Base-by-base conservation (phyloP, 2,797 vertebrate species). In the Phoeniculus purpureus region DNA sequence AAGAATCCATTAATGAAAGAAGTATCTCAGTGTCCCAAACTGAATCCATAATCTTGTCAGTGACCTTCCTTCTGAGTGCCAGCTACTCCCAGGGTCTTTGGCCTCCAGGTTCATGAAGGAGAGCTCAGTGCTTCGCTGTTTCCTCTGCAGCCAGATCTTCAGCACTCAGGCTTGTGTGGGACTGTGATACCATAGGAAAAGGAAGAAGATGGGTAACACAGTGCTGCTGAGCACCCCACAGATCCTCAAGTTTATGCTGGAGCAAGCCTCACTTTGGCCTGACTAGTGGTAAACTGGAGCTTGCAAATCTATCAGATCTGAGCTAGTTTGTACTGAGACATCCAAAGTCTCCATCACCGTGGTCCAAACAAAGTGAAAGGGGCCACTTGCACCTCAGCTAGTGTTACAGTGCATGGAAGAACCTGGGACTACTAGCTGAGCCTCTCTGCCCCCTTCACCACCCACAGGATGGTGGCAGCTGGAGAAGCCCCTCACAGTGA, bases 161-260 rank as follows among this genome's bases (percentile, higher is more conserved):
- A 50, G 32, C 7, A 10, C 61, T 37, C 1, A 0, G 60, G 54
- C n/a, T 51, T 0, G 0, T 26, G 17, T 37, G n/a, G n/a, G 27
- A 21, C 50, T 67, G n/a, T n/a, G 25, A 26, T 55, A 56, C 34
- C 43, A 26, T 1, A 1, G 23, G 29, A 67, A 52, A 58, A 15
- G n/a, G 18, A 51, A 67, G 45, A 61, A 19, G n/a, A 51, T 10
- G 20, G 37, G 14, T 22, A 60, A 77, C 1, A 0, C 25, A 14
- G 40, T 7, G 26, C 48, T 77, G 51, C 26, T 3, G 9, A 61
- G 60, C n/a, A 12, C 48, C 29, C 19, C 1, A 3, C 32, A 47
- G 34, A 47, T 17, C 48, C 26, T 25, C 7, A 10, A 47, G 34
- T 16, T 25, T 40, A 34, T 43, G 25, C 1, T 32, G 56, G 12